Conservation (phyloP, 2,797 vertebrate genomes). For the Syngnathus acus region DNA sequence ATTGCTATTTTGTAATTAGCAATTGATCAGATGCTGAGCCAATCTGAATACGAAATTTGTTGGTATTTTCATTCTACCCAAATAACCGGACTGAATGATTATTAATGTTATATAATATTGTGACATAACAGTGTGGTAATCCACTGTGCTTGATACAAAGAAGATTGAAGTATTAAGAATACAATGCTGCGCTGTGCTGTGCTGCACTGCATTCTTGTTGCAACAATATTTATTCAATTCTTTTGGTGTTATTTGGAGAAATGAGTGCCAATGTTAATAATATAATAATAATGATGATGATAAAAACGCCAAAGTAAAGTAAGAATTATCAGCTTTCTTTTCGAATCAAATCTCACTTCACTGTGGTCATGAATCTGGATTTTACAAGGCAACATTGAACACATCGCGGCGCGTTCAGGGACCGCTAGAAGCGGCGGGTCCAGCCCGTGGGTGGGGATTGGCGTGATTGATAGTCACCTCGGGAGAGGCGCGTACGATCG, state of each 20-base stretch:
- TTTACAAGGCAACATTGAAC: conserved; percentile 30
- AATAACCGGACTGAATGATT: not conserved
- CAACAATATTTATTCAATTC: no score
- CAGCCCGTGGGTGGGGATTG: conserved; percentile 61
- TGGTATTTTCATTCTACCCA: not conserved
- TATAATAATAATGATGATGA: no score
- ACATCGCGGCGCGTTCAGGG: conserved; percentile 18
- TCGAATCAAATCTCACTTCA: no score
- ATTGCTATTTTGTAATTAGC: not conserved
- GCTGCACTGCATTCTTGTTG: not conserved
- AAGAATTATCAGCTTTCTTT: no score
- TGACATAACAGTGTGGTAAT: not conserved
- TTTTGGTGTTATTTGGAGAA: no score
- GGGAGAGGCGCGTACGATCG: conserved; percentile 33
- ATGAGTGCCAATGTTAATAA: no score
- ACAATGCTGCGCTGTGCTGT: not conserved
- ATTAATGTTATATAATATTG: not conserved
- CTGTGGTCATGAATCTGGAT: no score
- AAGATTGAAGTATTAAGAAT: not conserved
- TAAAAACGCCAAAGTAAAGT: no score
- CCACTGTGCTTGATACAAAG: not conserved
- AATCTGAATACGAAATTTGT: not conserved
- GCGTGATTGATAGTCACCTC: conserved; percentile 55
- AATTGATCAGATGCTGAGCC: not conserved
- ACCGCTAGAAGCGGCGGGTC: conserved; percentile 39